Evolutionary conservation across 2,797 vertebrate species (phyloP).

Genomic region (Falco biarmicus): DNA sequence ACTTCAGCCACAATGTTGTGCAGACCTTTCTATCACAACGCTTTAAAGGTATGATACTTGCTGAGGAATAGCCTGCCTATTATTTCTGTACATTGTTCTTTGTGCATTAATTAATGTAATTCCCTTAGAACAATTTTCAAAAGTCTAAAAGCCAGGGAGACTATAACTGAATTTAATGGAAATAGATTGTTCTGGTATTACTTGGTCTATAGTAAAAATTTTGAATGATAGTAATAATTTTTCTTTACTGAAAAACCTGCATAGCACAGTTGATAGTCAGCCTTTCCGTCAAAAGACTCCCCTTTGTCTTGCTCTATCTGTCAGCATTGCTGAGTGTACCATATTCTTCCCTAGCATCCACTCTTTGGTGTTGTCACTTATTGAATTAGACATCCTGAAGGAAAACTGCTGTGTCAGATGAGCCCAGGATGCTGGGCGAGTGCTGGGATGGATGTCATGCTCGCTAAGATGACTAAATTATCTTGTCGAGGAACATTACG

Average conservation of each 20-base stretch:
- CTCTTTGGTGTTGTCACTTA: not conserved
- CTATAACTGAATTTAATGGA: not conserved
- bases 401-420: not conserved
- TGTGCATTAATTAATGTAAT: not conserved
- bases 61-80: not conserved
- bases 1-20: not conserved
- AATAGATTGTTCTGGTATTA: not conserved
- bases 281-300: not conserved
- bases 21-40: not conserved
- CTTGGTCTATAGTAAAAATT: not conserved
- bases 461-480: not conserved
- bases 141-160: not conserved
- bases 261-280: not conserved
- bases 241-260: not conserved
- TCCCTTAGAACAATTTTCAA: not conserved
- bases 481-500: not conserved
- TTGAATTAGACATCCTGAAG: not conserved
- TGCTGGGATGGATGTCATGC: not conserved
- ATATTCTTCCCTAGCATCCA: not conserved
- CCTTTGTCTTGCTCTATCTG: not conserved
- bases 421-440: not conserved
- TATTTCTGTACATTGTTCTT: not conserved
- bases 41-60: not conserved
- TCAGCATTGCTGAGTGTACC: not conserved
- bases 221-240: not conserved